Base-by-base conservation (phyloP, 2,888 invertebrate genomes). In the Monoplex corrugatus region DNA sequence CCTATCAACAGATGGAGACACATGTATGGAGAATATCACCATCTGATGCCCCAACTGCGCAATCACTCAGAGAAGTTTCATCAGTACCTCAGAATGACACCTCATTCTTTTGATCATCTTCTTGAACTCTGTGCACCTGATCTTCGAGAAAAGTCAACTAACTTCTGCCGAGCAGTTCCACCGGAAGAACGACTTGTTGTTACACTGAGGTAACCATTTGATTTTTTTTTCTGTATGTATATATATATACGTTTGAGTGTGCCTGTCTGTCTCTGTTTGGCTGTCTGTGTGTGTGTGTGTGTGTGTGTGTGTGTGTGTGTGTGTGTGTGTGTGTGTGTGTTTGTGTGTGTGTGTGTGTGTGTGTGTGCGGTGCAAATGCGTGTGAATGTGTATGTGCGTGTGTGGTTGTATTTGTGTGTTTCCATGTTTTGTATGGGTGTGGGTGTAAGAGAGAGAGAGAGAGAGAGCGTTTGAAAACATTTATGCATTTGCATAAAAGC, bases 51-150 rank as follows among this genome's bases (percentile, higher is more conserved):
- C n/a, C n/a, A n/a, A n/a, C n/a, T n/a, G n/a, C n/a, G n/a, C n/a
- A n/a, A n/a, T n/a, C n/a, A n/a, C n/a, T n/a, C n/a, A n/a, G n/a
- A n/a, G n/a, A n/a, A n/a, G n/a, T n/a, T n/a, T n/a, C n/a, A n/a
- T n/a, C n/a, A n/a, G n/a, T n/a, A n/a, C n/a, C n/a, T n/a, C n/a
- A n/a, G n/a, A n/a, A n/a, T n/a, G n/a, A n/a, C n/a, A n/a, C n/a
- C n/a, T n/a, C n/a, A n/a, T n/a, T n/a, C n/a, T n/a, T n/a, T n/a
- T n/a, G n/a, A n/a, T n/a, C n/a, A n/a, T 87, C 87, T 72, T 87
- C 87, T 87, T 87, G 75, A 87, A 78, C 87, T 75, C 87, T 86
- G 86, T 86, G 86, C 86, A 63, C 38, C 86, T 86, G 86, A 86
- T 86, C 86, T 68, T 57, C 19, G 28, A 68, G 86, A 86, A 86